These are phyloP conservation scores for Labrus mixtus DNA, from an alignment of 2,113 vertebrate genomes.

Conservation along the genomic window DNA sequence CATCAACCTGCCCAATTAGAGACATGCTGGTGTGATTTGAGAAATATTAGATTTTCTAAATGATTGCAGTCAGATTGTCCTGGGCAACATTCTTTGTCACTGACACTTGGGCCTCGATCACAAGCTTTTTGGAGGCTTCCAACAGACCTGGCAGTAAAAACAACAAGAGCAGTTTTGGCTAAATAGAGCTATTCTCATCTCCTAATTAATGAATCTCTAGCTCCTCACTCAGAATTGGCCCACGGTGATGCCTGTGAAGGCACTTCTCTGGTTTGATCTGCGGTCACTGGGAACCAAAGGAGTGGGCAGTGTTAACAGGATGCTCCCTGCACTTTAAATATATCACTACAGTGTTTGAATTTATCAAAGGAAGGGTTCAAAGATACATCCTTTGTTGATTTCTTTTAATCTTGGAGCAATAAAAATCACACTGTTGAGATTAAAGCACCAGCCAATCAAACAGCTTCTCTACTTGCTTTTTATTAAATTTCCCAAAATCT, in stretches of 20 bases:
- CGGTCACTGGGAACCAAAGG: slow-evolving; percentile 18
- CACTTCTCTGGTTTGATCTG: slow-evolving; percentile 24
- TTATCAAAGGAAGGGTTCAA: neutral
- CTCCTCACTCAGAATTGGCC: slow-evolving; percentile 30
- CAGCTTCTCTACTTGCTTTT: neutral
- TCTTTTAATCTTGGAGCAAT: slow-evolving; percentile 4
- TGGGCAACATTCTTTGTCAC: slow-evolving; percentile 25
- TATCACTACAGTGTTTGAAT: neutral
- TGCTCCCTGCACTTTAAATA: slow-evolving; percentile 19
- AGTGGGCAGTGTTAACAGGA: slow-evolving; percentile 33
- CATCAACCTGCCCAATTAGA: neutral
- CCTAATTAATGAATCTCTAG: slow-evolving; percentile 50
- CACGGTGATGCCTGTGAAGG: neutral
- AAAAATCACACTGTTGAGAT: slow-evolving; percentile 2
- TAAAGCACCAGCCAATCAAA: neutral
- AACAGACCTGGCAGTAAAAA: slow-evolving; percentile 12
- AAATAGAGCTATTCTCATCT: slow-evolving; percentile 39
- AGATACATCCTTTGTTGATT: neutral
- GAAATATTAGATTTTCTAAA: slow-evolving; percentile 10
- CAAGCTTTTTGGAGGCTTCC: slow-evolving; percentile 41
- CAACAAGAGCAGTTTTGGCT: slow-evolving; percentile 11
- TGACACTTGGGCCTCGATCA: slow-evolving; percentile 37
- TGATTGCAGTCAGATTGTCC: slow-evolving; percentile 7
- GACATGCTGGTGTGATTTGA: neutral
- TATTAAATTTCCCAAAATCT: neutral